phyloP scores from a whole-genome alignment of 1,140 invertebrate genomes.

The Venturia canescens region DNA sequence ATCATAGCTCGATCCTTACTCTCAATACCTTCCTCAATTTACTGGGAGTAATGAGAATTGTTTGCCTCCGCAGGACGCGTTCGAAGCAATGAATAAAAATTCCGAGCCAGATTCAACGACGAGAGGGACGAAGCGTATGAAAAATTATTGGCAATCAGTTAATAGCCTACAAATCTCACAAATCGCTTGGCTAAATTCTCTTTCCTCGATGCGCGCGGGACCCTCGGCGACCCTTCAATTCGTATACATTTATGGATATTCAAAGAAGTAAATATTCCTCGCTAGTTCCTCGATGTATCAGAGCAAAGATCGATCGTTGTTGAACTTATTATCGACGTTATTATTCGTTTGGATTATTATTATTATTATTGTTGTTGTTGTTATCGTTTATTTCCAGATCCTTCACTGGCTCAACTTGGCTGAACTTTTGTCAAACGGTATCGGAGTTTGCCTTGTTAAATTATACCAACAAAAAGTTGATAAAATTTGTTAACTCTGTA shows the following conservation, averaged over 20 bases:
- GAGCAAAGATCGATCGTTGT: neutral
- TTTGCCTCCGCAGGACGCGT: neutral
- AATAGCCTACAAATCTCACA: conserved; percentile 44
- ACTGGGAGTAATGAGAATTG: neutral
- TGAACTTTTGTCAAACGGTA: too few relatives aligned
- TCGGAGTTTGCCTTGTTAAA: too few relatives aligned
- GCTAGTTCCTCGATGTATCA: neutral
- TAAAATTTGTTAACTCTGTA: too few relatives aligned
- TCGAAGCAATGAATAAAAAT: conserved; percentile 22
- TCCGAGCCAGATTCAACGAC: neutral
- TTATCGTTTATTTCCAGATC: neutral
- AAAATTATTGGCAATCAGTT: conserved; percentile 53
- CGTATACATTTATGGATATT: conserved; percentile 3
- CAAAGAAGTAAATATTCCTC: neutral
- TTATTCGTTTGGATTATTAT: too few relatives aligned
- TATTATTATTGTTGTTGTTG: neutral
- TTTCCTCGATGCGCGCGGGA: neutral
- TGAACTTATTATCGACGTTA: too few relatives aligned
- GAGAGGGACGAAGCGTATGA: conserved; percentile 25
- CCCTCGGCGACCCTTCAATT: neutral
- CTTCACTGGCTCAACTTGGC: too few relatives aligned
- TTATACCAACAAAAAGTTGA: too few relatives aligned
- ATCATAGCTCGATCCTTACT: too few relatives aligned
- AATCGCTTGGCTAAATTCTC: neutral
- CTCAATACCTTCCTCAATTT: neutral